Conservation (phyloP, 2,113 vertebrate species). For the Nothocercus julius region DNA sequence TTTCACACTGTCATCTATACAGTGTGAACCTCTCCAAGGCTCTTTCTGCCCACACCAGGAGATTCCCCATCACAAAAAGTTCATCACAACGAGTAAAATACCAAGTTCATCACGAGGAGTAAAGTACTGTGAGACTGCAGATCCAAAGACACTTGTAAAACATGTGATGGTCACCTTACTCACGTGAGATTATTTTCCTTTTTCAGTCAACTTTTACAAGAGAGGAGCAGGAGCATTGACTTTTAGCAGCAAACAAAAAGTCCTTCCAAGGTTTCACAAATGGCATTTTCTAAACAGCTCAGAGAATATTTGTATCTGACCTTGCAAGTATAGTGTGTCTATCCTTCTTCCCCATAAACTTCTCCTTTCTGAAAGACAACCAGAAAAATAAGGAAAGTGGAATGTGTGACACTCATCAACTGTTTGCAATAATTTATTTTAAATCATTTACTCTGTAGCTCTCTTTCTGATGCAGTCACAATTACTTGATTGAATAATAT, state of each 20-base stretch:
- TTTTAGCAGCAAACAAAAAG: neutral
- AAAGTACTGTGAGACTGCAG: accelerated
- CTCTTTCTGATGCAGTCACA: conserved; percentile 56
- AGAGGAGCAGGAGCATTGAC: neutral
- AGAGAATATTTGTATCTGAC: neutral
- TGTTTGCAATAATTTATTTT: conserved; percentile 56
- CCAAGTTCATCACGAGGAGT: neutral
- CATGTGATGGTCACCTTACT: neutral
- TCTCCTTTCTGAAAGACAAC: conserved; percentile 7
- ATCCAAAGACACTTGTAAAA: neutral
- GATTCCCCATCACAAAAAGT: neutral
- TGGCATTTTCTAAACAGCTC: neutral
- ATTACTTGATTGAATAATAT: conserved; percentile 69
- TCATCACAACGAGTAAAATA: neutral
- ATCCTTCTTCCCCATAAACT: neutral
- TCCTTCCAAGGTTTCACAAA: neutral
- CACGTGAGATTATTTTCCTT: neutral
- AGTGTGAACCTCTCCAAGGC: neutral
- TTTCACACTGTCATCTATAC: neutral
- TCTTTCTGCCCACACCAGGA: neutral
- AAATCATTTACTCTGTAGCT: neutral
- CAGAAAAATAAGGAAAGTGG: conserved; percentile 10
- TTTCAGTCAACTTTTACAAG: neutral
- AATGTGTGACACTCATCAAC: conserved; percentile 38
- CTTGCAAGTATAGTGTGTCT: neutral